Base-by-base conservation (phyloP, 2,888 invertebrate species). In the Sthenelais limicola region DNA sequence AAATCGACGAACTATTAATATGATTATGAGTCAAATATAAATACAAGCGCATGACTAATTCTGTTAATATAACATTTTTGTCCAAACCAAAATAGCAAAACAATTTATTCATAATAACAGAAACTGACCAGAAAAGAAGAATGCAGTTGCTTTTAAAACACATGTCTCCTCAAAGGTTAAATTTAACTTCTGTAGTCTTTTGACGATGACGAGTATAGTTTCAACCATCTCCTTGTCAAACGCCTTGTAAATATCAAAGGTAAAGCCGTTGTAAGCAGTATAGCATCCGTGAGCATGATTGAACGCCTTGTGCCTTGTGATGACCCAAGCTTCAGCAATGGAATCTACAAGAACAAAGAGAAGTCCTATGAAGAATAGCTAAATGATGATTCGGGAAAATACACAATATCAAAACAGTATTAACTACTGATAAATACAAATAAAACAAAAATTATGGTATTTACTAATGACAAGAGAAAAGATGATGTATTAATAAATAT, bases 271-370 rank as follows among this genome's bases (percentile, higher is more conserved):
- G n/a, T 52, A 51, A 1, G 68, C 68, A 1, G 54, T 30, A 28
- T 52, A 68, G 28, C 26, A 28, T n/a, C 35, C 51, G 3, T 47
- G 30, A 12, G 35, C 28, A 2, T 35, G 30, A 48, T 73, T 68
- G 56, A 73, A 68, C 32, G 52, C 30, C 26, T 62, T 51, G 48
- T 54, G 68, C 18, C 68, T 18, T 30, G 68, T 43, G 28, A 73
- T 54, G 9, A 73, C 43, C 73, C 73, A 73, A 7, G 68, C 32
- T 18, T 73, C 73, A n/a, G 48, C 48, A 9, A 54, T 49, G 1
- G 73, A 73, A 56, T 68, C 73, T 73, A 56, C 30, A 43, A 21
- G 24, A 21, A 15, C n/a, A 15, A 52, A 18, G 15, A 43, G 15
- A 9, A 43, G 43, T 12, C 43, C 43, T 12, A 12, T 43, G 43